A percentile compares a stretch with the other conserved stretches of the same genome.
phyloP scores from a whole-genome alignment of 2,113 vertebrate species.

The Formicarius rufipectus region DNA sequence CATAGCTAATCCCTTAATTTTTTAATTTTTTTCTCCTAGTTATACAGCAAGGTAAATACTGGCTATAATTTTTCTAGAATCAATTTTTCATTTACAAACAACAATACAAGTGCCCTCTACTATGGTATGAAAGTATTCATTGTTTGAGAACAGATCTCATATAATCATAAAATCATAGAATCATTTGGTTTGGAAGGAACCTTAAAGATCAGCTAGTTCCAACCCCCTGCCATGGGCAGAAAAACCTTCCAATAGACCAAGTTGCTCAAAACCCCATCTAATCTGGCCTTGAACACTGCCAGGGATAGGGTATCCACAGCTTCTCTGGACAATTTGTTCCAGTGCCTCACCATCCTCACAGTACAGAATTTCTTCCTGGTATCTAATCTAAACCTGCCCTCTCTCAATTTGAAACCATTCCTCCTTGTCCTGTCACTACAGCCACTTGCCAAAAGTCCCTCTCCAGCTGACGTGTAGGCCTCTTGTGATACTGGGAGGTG shows the following conservation, averaged over 20 bases:
- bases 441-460: not conserved
- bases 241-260: not conserved
- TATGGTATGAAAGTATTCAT: not conserved
- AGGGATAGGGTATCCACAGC: not conserved
- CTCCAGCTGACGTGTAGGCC: too few species aligned
- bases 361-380: not conserved
- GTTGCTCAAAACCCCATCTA: not conserved
- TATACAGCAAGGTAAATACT: not conserved
- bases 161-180: not conserved
- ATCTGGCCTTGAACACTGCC: not conserved
- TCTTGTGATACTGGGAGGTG: not conserved
- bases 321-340: not conserved
- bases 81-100: not conserved
- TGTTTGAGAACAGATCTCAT: not conserved
- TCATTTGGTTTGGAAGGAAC: not conserved
- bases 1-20: not conserved
- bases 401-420: not conserved
- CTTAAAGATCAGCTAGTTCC: not conserved
- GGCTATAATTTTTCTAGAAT: not conserved
- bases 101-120: not conserved
- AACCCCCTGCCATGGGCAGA: not conserved
- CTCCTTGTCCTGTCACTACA: not conserved
- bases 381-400: not conserved
- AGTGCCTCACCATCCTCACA: not conserved
- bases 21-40: not conserved